phyloP scores from a whole-genome alignment of 2,888 invertebrate species.

The Gasteruption jaculator region DNA sequence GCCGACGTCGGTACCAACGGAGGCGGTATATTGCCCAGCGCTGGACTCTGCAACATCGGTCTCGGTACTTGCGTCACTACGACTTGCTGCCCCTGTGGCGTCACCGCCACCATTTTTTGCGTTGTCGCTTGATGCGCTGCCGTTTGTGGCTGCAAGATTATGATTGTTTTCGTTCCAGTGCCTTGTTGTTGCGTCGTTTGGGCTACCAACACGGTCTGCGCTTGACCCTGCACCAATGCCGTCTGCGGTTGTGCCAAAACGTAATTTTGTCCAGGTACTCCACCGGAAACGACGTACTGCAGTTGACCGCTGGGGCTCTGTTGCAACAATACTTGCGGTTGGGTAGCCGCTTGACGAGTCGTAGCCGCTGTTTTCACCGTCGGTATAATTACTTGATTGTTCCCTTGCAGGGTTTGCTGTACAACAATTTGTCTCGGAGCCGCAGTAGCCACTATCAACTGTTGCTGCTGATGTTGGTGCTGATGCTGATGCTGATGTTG shows the following conservation, averaged over 20 bases:
- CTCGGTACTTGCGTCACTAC: constrained; percentile 61
- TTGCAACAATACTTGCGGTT: constrained; percentile 44
- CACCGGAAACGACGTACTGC: constrained; percentile 56
- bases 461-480: constrained; percentile 43
- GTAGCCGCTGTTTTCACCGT: too few relatives aligned
- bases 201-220: constrained; percentile 63
- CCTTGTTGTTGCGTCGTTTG: constrained; percentile 66
- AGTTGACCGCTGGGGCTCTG: constrained; percentile 52
- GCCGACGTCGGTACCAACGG: constrained; percentile 49
- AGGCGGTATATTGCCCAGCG: constrained; percentile 52
- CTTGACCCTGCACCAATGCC: constrained; percentile 59
- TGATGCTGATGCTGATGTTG: constrained; percentile 39
- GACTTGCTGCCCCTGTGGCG: constrained; percentile 63
- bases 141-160: constrained; percentile 62
- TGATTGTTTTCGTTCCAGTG: constrained; percentile 65
- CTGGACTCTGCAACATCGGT: constrained; percentile 54
- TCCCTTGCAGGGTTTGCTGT: constrained; percentile 42
- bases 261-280: constrained; percentile 60
- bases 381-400: constrained; percentile 45
- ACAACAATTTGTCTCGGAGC: constrained; percentile 58
- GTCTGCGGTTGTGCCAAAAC: constrained; percentile 65
- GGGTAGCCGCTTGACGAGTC: constrained; percentile 36
- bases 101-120: constrained; percentile 61
- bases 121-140: constrained; percentile 48
- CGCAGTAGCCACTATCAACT: constrained; percentile 47